Conservation (phyloP, 2,797 vertebrate genomes). For the Poeciliopsis paucimaculata region DNA sequence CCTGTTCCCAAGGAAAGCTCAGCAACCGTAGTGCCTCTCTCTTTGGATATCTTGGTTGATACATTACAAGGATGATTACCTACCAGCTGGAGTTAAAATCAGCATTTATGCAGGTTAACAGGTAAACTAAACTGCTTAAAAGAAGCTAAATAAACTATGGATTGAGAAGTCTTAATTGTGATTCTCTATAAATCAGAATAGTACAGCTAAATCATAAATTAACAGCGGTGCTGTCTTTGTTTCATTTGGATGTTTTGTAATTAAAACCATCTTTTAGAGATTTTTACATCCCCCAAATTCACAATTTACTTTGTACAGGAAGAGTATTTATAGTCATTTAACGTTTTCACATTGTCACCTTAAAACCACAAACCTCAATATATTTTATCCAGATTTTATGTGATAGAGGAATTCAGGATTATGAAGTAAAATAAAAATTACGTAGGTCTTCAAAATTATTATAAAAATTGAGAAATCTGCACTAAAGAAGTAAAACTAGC, state of each 20-base stretch:
- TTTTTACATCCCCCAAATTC: not conserved
- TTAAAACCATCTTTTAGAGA: conserved; percentile 16
- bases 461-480: not conserved
- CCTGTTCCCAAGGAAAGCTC: conserved; percentile 63
- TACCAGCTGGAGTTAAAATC: conserved; percentile 10
- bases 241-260: conserved; percentile 10
- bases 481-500: not conserved
- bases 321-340: not conserved
- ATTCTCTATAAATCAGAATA: not conserved
- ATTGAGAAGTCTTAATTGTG: not conserved
- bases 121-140: conserved; percentile 3
- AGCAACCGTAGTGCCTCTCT: conserved; percentile 80
- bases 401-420: not conserved
- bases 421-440: not conserved
- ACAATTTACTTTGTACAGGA: not conserved
- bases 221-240: not conserved
- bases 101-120: conserved; percentile 6
- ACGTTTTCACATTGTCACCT: not conserved
- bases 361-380: not conserved
- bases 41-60: conserved; percentile 44
- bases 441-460: not conserved
- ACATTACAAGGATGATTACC: conserved; percentile 22
- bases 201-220: not conserved
- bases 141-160: not conserved
- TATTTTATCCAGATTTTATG: not conserved